These are phyloP conservation scores for Meloidogyne hapla DNA, from an alignment of 1,140 invertebrate genomes.

Conservation along the genomic window DNA sequence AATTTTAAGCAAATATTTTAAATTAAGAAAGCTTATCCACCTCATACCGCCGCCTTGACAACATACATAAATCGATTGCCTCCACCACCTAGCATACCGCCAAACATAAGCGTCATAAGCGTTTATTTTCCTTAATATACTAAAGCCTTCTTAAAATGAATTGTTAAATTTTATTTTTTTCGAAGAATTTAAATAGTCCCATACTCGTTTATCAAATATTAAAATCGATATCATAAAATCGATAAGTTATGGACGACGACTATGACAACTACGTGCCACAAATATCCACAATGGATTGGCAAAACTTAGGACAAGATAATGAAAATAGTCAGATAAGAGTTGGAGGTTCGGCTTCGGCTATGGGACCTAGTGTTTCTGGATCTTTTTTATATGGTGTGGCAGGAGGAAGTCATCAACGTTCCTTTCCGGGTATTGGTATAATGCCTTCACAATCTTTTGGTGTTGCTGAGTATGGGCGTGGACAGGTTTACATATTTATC, in stretches of 20 bases:
- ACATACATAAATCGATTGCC: not conserved
- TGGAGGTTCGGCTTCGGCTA: not conserved
- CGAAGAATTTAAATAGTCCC: not conserved
- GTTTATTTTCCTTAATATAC: not conserved
- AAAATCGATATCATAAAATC: not conserved
- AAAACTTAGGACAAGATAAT: not conserved
- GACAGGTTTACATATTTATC: not conserved
- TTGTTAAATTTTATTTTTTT: not conserved
- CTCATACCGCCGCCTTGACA: not conserved
- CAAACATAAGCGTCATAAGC: not conserved
- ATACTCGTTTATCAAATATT: not conserved
- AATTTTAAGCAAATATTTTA: no score
- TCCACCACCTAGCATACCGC: no score
- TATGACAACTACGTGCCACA: constrained; percentile 28
- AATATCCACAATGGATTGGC: constrained; percentile 26
- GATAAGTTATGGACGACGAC: constrained; percentile 17
- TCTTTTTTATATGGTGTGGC: not conserved
- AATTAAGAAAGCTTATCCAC: not conserved
- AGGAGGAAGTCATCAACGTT: not conserved
- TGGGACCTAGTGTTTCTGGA: not conserved
- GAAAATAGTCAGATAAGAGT: not conserved
- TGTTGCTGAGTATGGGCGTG: not conserved
- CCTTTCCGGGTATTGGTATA: not conserved
- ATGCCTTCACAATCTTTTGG: not conserved
- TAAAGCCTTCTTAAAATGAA: not conserved